Evolutionary conservation across 2,888 invertebrate genomes (phyloP).

Genomic region (Hermaeophaga mercurialis): DNA sequence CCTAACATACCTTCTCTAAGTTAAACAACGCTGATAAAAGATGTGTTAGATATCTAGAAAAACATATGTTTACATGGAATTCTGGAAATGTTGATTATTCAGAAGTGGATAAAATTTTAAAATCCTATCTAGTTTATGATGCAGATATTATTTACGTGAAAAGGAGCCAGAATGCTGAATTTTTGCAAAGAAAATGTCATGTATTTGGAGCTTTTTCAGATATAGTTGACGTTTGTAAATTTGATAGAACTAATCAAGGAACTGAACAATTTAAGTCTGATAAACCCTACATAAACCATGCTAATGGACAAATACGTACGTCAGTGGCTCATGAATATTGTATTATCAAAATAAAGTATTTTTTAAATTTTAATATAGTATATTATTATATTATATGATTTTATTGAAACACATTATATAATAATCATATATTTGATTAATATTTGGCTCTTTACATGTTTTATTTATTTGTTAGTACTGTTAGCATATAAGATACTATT

Average conservation of each 20-base stretch:
- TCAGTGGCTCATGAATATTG: too few species aligned
- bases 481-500: too few species aligned
- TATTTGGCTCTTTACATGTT: too few species aligned
- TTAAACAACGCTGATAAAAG: not conserved
- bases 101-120: not conserved
- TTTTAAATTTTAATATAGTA: too few species aligned
- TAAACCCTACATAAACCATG: too few species aligned
- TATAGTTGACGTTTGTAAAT: conserved; percentile 3
- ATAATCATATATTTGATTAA: too few species aligned
- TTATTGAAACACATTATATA: too few species aligned
- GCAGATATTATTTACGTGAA: conserved; percentile 2
- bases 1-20: not conserved
- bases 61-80: not conserved
- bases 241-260: not conserved
- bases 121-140: not conserved
- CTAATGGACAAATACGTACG: too few species aligned
- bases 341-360: too few species aligned
- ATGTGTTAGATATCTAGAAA: not conserved
- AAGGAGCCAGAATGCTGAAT: conserved; percentile 1
- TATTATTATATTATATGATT: too few species aligned
- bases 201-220: not conserved
- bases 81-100: not conserved
- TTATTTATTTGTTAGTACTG: too few species aligned
- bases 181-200: not conserved
- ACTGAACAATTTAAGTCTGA: not conserved